Base-by-base conservation (phyloP, 2,888 invertebrate species). In the Globia sparganii region DNA sequence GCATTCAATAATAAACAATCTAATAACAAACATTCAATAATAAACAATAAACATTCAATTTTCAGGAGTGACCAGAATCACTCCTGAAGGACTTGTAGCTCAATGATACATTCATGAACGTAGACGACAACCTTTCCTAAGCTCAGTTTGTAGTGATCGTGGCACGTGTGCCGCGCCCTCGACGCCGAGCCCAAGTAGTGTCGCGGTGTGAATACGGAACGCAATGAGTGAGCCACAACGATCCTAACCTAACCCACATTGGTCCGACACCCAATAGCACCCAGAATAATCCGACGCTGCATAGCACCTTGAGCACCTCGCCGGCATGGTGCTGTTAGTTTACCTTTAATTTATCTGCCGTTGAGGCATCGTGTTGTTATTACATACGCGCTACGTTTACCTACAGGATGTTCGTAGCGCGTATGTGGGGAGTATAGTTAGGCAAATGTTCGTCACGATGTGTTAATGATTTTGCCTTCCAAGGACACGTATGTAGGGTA, bases 331-430 rank as follows among this genome's bases (percentile, higher is more conserved):
- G 34, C 43, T 37, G 49, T 74, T 70, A 67, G 76, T 72, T 86
- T 79, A 68, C 83, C 69, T 79, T 83, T 75, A 79, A 83, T 84
- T 76, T 74, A 72, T 66, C 53, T 40, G 70, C 46, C 56, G 28
- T 28, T 61, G 13, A 31, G 53, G 37, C 49, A 31, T 31, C 40
- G 46, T 74, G 43, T 59, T 31, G 25, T n/a, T n/a, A n/a, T n/a
- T n/a, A n/a, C n/a, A n/a, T n/a, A n/a, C n/a, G n/a, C n/a, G n/a
- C n/a, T n/a, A n/a, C n/a, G n/a, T n/a, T n/a, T n/a, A n/a, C n/a
- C n/a, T n/a, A n/a, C n/a, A n/a, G n/a, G n/a, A n/a, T n/a, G n/a
- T n/a, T n/a, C n/a, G n/a, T 66, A 53, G 58, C 37, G 58, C 66
- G 49, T n/a, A 6, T 31, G 43, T 37, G 28, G 46, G 18, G 28